These are phyloP conservation scores for Megaceryle maxima DNA, from an alignment of 2,113 vertebrate species.

Conservation along the genomic window DNA sequence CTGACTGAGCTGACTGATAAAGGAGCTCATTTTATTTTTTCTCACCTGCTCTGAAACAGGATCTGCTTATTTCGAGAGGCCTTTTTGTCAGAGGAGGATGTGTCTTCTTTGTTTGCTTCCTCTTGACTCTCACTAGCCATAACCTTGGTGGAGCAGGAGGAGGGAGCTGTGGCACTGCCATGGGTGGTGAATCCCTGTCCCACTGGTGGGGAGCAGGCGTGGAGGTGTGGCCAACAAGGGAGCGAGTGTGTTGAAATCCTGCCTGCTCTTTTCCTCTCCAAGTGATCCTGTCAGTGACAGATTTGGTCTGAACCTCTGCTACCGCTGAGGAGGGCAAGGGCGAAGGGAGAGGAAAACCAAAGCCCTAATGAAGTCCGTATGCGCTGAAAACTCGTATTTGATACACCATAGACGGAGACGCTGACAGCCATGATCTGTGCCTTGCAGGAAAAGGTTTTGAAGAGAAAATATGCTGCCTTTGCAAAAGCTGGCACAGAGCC, in stretches of 20 bases:
- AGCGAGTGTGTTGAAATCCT: constrained; percentile 4
- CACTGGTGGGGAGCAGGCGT: not conserved
- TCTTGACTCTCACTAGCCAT: constrained; percentile 8
- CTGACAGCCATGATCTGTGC: not conserved
- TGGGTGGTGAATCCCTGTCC: not conserved
- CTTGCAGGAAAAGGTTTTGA: not conserved
- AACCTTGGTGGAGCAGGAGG: constrained; percentile 28
- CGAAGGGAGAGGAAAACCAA: not conserved
- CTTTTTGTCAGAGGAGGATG: constrained; percentile 46
- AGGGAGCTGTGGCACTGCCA: not conserved
- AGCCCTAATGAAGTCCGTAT: constrained; percentile 38
- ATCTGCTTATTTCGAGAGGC: constrained; percentile 19
- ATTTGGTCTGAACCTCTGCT: constrained; percentile 53
- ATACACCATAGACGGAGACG: not conserved
- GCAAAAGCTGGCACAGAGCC: not conserved
- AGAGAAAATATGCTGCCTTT: not conserved
- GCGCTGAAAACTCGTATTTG: not conserved
- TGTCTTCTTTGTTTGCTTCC: constrained; percentile 21
- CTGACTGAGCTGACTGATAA: constrained; percentile 65
- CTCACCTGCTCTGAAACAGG: constrained; percentile 62
- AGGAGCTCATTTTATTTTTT: constrained; percentile 57
- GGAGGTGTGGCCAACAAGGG: not conserved
- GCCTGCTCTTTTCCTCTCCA: constrained; percentile 44
- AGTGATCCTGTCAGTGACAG: constrained; percentile 68
- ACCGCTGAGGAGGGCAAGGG: not conserved